Evolutionary conservation across 53 echinoderm and acorn worm genomes (phyloP).

Genomic region (Echinometra lucunter): DNA sequence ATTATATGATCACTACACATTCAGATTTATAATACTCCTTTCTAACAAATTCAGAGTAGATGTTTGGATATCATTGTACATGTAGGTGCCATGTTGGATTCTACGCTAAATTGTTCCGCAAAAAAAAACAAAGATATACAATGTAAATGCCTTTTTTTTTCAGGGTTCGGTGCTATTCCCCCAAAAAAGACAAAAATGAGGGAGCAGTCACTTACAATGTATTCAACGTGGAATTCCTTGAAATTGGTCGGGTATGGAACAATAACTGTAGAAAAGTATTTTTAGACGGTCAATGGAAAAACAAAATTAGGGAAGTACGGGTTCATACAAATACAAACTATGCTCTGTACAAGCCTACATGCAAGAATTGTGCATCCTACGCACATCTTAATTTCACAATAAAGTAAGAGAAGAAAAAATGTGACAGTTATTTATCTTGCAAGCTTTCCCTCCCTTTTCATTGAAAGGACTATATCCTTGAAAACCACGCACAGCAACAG

Average conservation of each 20-base stretch:
- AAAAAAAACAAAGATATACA: neutral
- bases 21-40: too few relatives aligned
- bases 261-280: neutral
- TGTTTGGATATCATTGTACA: too few relatives aligned
- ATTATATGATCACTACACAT: too few relatives aligned
- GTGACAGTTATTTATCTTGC: neutral
- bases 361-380: neutral
- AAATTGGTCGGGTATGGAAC: neutral
- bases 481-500: neutral
- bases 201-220: neutral
- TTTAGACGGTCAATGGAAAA: neutral
- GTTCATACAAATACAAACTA: neutral
- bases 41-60: too few relatives aligned
- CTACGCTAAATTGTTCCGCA: too few relatives aligned
- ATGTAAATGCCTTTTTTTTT: neutral
- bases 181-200: neutral
- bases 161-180: neutral
- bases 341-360: neutral
- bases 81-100: too few relatives aligned
- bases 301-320: neutral
- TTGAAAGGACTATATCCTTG: neutral
- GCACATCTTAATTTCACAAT: neutral
- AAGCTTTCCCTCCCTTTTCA: constrained; percentile 13
- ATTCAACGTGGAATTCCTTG: neutral
- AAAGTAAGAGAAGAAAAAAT: neutral